Conservation (phyloP, 35 echinoderm and acorn worm species). For the Hemicentrotus pulcherrimus region DNA sequence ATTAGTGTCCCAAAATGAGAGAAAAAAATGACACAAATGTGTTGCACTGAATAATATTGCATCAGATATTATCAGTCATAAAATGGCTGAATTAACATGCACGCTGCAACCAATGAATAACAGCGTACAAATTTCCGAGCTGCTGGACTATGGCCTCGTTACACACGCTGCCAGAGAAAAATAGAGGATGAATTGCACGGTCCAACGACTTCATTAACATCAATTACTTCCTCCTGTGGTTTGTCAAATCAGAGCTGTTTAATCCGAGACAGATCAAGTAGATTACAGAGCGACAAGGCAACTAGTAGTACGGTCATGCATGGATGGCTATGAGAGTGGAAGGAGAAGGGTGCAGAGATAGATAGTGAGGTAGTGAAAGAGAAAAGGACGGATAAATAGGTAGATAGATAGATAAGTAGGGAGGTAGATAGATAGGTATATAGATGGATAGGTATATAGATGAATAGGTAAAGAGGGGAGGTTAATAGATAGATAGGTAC, state of each 20-base stretch:
- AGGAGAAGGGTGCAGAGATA: not conserved
- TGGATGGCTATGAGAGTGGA: not conserved
- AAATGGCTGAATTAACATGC: not conserved
- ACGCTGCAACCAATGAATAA: not conserved
- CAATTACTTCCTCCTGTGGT: not conserved
- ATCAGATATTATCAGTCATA: not conserved
- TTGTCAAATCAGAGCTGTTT: conserved; percentile 12
- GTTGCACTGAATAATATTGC: not conserved
- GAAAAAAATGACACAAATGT: not conserved
- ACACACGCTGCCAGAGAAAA: not conserved
- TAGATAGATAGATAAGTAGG: too few species aligned
- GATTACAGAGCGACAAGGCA: not conserved
- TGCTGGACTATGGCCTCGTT: not conserved
- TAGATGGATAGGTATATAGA: too few species aligned
- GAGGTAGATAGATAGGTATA: too few species aligned
- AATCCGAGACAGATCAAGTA: not conserved
- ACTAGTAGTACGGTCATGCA: not conserved
- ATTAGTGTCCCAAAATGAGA: not conserved
- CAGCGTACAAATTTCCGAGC: not conserved
- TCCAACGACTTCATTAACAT: not conserved
- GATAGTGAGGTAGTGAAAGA: not conserved
- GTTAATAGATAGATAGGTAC: too few species aligned
- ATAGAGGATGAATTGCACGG: not conserved
- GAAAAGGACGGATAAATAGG: too few species aligned
- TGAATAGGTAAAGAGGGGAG: too few species aligned